These are phyloP conservation scores for Lissocephala sabroskyi DNA, from an alignment of 2,888 invertebrate genomes.

Conservation along the genomic window DNA sequence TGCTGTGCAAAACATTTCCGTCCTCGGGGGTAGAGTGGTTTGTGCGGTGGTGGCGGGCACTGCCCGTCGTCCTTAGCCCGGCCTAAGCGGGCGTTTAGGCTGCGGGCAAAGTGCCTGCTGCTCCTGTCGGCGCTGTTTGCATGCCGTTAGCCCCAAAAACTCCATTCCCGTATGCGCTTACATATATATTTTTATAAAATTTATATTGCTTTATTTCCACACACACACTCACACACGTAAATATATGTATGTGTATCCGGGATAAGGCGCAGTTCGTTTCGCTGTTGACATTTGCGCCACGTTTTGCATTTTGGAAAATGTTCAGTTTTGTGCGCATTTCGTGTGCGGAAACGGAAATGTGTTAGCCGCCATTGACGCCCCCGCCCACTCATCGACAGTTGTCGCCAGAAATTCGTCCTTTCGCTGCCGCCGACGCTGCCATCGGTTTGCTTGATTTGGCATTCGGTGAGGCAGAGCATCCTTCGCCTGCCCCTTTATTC, in stretches of 20 bases:
- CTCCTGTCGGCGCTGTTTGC: conserved; percentile 53
- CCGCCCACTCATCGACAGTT: conserved; percentile 49
- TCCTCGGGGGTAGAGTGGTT: conserved; percentile 17
- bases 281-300: conserved; percentile 60
- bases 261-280: conserved; percentile 2
- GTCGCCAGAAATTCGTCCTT: conserved; percentile 37
- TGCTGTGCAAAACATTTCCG: conserved; percentile 60
- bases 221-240: conserved; percentile 2
- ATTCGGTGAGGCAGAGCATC: not conserved
- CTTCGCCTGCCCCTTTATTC: conserved; percentile 14
- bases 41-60: no score
- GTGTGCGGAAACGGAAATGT: conserved; percentile 65
- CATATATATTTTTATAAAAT: conserved; percentile 50
- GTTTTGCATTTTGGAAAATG: conserved; percentile 62
- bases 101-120: conserved; percentile 50
- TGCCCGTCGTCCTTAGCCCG: conserved; percentile 6
- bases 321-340: conserved; percentile 58
- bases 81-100: no score
- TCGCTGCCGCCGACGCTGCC: no score
- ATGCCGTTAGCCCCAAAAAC: conserved; percentile 52
- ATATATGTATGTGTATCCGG: not conserved
- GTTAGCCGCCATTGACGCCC: conserved; percentile 44
- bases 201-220: conserved; percentile 52
- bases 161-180: not conserved
- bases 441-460: conserved; percentile 24